Evolutionary conservation across 2,113 vertebrate species (phyloP).

Genomic region (Astur gentilis): DNA sequence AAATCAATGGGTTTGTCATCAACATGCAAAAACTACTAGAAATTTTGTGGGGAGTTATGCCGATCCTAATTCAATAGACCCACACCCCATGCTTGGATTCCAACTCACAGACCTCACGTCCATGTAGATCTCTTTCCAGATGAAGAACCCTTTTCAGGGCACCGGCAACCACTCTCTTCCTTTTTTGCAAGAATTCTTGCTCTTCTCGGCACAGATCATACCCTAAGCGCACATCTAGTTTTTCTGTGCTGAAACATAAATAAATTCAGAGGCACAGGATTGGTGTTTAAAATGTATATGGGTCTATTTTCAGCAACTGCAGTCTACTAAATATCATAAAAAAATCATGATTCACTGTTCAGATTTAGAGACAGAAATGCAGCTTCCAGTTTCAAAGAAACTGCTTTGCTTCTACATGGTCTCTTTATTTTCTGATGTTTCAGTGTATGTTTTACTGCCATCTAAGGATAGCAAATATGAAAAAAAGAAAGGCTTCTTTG

Average conservation of each 20-base stretch:
- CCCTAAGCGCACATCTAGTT: conserved; percentile 77
- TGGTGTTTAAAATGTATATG: background rate
- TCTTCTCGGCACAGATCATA: conserved; percentile 76
- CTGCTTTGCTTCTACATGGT: background rate
- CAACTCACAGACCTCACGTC: conserved; percentile 67
- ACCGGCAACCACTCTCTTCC: conserved; percentile 72
- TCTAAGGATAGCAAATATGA: background rate
- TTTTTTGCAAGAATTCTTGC: conserved; percentile 77
- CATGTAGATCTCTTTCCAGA: conserved; percentile 62
- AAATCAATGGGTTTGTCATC: background rate
- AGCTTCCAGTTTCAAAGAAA: background rate
- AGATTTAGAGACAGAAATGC: background rate
- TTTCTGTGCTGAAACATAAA: conserved; percentile 61
- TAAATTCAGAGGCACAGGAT: background rate
- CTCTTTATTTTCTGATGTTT: background rate
- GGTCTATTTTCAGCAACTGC: background rate
- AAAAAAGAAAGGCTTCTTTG: background rate
- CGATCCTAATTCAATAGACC: background rate
- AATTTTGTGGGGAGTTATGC: background rate
- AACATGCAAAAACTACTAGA: background rate
- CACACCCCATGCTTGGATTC: background rate
- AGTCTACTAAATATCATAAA: background rate
- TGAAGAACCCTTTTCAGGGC: conserved; percentile 74
- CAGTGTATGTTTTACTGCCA: background rate
- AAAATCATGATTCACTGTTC: background rate